Evolutionary conservation across 2,113 vertebrate genomes (phyloP).

Genomic region (Pseudorasbora parva): DNA sequence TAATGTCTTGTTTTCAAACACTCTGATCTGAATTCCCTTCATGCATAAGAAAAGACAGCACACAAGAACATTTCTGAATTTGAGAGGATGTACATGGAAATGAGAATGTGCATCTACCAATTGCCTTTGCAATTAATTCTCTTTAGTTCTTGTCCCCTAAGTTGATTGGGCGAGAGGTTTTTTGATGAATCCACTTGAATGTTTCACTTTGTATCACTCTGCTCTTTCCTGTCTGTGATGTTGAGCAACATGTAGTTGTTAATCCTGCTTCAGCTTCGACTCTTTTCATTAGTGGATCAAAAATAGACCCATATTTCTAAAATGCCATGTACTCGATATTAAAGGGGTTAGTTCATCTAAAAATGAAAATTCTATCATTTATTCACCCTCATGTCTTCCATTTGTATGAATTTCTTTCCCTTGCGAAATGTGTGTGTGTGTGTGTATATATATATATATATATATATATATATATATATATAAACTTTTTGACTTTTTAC

Average conservation of each 20-base stretch:
- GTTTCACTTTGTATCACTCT: background rate
- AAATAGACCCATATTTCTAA: background rate
- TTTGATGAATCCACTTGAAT: background rate
- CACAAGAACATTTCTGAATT: background rate
- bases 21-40: slow-evolving; percentile 60
- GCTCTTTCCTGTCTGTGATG: background rate
- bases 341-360: background rate
- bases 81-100: slow-evolving; percentile 19
- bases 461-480: too few relatives aligned
- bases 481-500: too few relatives aligned
- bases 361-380: background rate
- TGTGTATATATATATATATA: too few relatives aligned
- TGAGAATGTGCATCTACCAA: background rate
- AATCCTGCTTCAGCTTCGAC: background rate
- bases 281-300: background rate
- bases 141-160: background rate
- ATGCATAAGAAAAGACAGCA: slow-evolving; percentile 55
- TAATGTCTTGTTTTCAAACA: slow-evolving; percentile 56
- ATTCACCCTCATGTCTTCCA: background rate
- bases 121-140: background rate
- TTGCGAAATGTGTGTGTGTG: too few relatives aligned
- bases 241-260: background rate
- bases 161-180: background rate
- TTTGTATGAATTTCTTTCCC: background rate
- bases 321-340: background rate